Base-by-base conservation (phyloP, 2,113 vertebrate genomes). In the Tragelaphus strepsiceros region DNA sequence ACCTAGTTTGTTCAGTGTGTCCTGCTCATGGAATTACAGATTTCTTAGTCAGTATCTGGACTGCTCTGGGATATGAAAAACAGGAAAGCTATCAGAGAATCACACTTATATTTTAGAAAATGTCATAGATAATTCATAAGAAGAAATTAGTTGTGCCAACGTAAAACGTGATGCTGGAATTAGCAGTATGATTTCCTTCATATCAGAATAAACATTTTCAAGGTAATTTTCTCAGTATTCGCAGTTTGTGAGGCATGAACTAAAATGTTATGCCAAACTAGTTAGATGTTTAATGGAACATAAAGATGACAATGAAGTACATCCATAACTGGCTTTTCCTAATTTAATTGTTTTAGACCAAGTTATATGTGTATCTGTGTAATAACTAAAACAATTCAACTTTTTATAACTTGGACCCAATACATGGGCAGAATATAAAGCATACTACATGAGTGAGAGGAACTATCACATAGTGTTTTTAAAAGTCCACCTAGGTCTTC, bases 181-280 rank as follows among this genome's bases (percentile, higher is more conserved):
- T 94, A 97, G 32, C 53, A 91, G 21, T 39, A 19, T 84, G 10
- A 24, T 95, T 91, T 95, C 64, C 61, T 46, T 94, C 39, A 84
- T 22, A 80, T 93, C 86, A 80, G 88, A 96, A 83, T 80, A 43
- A 88, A 94, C 26, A 90, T 30, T 85, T 93, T 93, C 77, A 88
- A 88, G 67, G 74, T 46, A 32, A 78, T 95, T 95, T 97, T 86
- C 82, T 89, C 56, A 94, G 28, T 82, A 85, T 46, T 89, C 78
- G 49, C 64, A 85, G 53, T 88, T 88, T 51, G 35, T 54, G 78
- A 77, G 88, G 49, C 59, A 95, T 95, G 54, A 85, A 98, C 96
- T 95, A 51, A 92, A 97, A 85, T 67, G 14, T 71, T 96, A 94
- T n/a, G 58, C 59, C 59, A 53, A 92, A 97, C 49, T 46, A 91